Base-by-base conservation (phyloP, 2,888 invertebrate genomes). In the Dynastes grantii region DNA sequence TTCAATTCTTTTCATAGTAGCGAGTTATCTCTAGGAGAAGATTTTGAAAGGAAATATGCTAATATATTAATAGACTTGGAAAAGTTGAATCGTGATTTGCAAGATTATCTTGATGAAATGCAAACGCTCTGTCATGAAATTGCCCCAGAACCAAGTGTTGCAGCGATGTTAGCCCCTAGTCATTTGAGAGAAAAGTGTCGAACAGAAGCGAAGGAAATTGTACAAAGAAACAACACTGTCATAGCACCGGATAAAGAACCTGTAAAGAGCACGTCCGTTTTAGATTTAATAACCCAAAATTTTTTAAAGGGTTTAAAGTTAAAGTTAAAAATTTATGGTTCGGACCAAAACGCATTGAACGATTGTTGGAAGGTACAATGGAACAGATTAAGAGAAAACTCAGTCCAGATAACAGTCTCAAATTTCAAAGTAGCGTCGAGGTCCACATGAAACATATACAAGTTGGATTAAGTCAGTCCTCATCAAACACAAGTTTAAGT, bases 41-140 rank as follows among this genome's bases (percentile, higher is more conserved):
- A 98, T 86, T 98, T 98, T 88, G 96, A 98, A 88, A 92, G 95
- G 83, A 94, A 94, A 85, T 98, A 98, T 90, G 98, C 98, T 13
- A 92, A 93, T 81, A 92, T 93, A 83, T 94, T 98, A 2, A 93
- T 98, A 76, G 96, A 97, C 82, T 92, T 98, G 84, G 98, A 98
- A 86, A 94, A 94, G 85, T 93, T 98, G 90, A 98, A 98, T 89
- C 92, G 92, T 83, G 96, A 97, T 87, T 92, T 98, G 81, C 95
- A 96, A 87, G 94, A 94, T 81, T 95, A 95, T 87, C 91, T 98
- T 71, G 95, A 95, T 85, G 95, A 95, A 85, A 95, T 98, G 76
- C 97, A 97, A 89, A 90, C 92, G 80, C 93, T 93, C 84, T 96
- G 96, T 85, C 94, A 94, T 82, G 95, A 97, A 90, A 93, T 97